Percentiles rank a stretch among this genome's conserved stretches.
These are phyloP conservation scores for Neodiprion pinetum DNA, from an alignment of 1,140 invertebrate genomes.

Conservation along the genomic window DNA sequence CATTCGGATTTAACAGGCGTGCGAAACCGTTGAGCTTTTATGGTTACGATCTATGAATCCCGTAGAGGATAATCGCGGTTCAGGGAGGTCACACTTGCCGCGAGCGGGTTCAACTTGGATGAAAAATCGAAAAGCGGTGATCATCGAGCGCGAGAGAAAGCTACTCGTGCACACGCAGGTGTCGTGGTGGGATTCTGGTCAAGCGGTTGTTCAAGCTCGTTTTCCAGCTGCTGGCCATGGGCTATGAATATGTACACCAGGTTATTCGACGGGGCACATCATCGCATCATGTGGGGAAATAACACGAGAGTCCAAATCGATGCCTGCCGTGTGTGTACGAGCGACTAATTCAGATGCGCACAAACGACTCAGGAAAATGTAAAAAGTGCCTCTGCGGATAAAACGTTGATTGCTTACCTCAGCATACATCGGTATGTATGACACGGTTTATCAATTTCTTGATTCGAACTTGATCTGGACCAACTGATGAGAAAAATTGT, in stretches of 20 bases:
- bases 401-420: too few relatives aligned
- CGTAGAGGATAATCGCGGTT: background rate
- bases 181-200: background rate
- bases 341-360: background rate
- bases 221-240: background rate
- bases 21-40: slow-evolving; percentile 22
- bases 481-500: too few relatives aligned
- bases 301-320: too few relatives aligned
- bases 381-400: too few relatives aligned
- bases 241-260: background rate
- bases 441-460: too few relatives aligned
- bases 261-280: too few relatives aligned
- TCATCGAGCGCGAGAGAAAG: background rate
- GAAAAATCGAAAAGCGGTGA: background rate
- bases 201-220: slow-evolving; percentile 5
- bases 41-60: background rate
- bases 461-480: too few relatives aligned
- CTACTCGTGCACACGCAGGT: background rate
- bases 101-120: background rate
- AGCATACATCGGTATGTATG: too few relatives aligned
- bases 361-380: too few relatives aligned
- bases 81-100: background rate
- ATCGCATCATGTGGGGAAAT: too few relatives aligned
- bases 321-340: background rate
- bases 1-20: background rate